These are phyloP conservation scores for Pterocles gutturalis DNA, from an alignment of 2,113 vertebrate genomes.

Conservation along the genomic window DNA sequence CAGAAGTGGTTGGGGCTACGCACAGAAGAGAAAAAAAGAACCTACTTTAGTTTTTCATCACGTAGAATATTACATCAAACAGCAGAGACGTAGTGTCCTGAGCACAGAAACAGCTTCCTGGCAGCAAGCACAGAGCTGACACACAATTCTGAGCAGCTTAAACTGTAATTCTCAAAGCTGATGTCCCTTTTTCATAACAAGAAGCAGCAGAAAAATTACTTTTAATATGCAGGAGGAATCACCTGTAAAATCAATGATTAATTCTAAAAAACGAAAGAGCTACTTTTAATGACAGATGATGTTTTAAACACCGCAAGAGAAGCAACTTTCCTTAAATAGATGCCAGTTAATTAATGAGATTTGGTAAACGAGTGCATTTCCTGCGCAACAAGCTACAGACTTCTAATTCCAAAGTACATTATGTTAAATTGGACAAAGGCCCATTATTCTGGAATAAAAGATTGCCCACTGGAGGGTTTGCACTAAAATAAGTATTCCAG, in stretches of 20 bases:
- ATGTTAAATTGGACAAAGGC: constrained; percentile 28
- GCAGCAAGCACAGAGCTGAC: constrained; percentile 25
- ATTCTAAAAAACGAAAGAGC: background rate
- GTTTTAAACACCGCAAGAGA: background rate
- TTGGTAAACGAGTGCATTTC: constrained; percentile 36
- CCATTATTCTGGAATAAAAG: constrained; percentile 27
- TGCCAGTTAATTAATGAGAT: constrained; percentile 51
- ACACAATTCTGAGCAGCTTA: background rate
- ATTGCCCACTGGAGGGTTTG: constrained; percentile 2
- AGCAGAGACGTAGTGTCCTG: constrained; percentile 1
- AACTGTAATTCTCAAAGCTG: background rate
- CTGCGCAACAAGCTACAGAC: background rate
- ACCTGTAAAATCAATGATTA: background rate
- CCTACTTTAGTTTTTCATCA: constrained; percentile 65
- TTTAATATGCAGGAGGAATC: background rate
- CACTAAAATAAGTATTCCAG: constrained; percentile 23
- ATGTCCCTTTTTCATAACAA: background rate
- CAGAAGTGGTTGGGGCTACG: background rate
- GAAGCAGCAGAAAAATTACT: background rate
- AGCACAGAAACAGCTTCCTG: constrained; percentile 32
- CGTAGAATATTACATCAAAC: constrained; percentile 7
- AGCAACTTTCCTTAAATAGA: constrained; percentile 16
- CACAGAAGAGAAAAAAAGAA: background rate
- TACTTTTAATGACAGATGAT: background rate
- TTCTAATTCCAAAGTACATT: constrained; percentile 41